Percentiles rank a stretch among this genome's conserved stretches.
Conservation (phyloP, 2,113 vertebrate species). For the Aplodontia rufa region DNA sequence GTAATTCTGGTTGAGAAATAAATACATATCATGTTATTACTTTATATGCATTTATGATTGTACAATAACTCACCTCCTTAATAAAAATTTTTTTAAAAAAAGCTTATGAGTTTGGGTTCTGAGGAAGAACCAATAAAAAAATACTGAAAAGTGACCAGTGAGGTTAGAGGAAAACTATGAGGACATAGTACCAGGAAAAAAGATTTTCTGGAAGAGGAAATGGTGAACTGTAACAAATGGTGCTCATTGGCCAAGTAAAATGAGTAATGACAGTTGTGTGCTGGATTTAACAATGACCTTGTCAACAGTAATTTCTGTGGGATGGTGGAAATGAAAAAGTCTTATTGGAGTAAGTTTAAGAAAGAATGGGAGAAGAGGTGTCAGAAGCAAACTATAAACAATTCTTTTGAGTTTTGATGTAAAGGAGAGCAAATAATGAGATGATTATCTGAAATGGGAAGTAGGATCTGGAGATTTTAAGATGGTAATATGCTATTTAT, state of each 20-base stretch:
- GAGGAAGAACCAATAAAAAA: not conserved
- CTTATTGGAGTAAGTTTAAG: not conserved
- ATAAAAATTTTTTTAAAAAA: no score
- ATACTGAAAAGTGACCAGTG: not conserved
- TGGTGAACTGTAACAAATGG: conserved; percentile 15
- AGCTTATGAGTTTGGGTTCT: not conserved
- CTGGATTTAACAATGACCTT: conserved; percentile 34
- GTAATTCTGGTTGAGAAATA: no score
- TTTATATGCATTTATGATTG: no score
- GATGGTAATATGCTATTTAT: not conserved
- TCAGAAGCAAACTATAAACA: not conserved
- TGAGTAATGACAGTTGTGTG: not conserved
- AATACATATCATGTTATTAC: no score
- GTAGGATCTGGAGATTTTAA: conserved; percentile 36
- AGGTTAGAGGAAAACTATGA: not conserved
- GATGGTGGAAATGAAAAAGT: conserved; percentile 27
- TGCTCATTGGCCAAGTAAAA: not conserved
- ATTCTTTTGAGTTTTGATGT: not conserved
- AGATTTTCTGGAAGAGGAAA: not conserved
- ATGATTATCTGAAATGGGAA: not conserved
- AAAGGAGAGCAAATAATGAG: not conserved
- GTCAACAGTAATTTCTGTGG: not conserved
- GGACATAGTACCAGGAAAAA: not conserved
- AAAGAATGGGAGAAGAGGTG: not conserved
- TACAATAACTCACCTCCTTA: no score